Conservation (phyloP, 2,888 invertebrate genomes). For the Panopea generosa region DNA sequence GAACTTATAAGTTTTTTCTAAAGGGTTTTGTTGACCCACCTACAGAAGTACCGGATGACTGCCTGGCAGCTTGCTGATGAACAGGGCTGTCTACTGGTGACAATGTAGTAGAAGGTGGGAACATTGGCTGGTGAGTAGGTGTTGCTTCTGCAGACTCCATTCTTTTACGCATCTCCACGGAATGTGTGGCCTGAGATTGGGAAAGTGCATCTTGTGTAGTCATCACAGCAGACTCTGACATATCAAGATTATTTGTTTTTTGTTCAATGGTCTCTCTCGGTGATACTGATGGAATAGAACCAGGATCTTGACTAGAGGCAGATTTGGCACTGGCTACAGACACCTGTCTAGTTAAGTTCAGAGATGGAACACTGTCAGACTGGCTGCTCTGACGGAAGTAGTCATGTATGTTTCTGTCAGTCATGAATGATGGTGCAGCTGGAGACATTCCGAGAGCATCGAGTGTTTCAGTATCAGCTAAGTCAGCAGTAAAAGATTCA, state of each 20-base stretch:
- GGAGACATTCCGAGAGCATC: conserved; percentile 68
- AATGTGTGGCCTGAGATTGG: neutral
- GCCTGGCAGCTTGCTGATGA: conserved; percentile 57
- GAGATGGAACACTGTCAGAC: conserved; percentile 38
- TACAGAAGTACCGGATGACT: too few relatives aligned
- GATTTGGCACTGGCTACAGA: conserved; percentile 43
- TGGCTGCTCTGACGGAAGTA: conserved; percentile 61
- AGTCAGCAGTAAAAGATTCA: conserved; percentile 79
- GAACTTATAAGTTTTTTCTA: too few relatives aligned
- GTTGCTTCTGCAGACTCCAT: conserved; percentile 15
- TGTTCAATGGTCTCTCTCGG: neutral
- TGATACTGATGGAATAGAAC: conserved; percentile 6
- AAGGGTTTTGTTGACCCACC: too few relatives aligned
- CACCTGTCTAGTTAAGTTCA: conserved; percentile 55
- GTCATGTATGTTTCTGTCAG: conserved; percentile 49
- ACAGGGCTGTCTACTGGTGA: conserved; percentile 74
- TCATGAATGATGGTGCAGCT: conserved; percentile 57
- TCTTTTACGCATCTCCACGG: neutral
- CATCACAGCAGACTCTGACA: neutral
- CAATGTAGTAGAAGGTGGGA: conserved; percentile 70
- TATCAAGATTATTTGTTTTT: neutral
- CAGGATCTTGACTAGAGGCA: conserved; percentile 29
- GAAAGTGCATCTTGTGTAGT: neutral
- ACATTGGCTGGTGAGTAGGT: conserved; percentile 56
- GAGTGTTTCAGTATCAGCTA: conserved; percentile 61